Percentiles rank a stretch among this genome's conserved stretches.
Evolutionary conservation across 1,140 invertebrate genomes (phyloP).

Genomic region (Pristionchus pacificus): DNA sequence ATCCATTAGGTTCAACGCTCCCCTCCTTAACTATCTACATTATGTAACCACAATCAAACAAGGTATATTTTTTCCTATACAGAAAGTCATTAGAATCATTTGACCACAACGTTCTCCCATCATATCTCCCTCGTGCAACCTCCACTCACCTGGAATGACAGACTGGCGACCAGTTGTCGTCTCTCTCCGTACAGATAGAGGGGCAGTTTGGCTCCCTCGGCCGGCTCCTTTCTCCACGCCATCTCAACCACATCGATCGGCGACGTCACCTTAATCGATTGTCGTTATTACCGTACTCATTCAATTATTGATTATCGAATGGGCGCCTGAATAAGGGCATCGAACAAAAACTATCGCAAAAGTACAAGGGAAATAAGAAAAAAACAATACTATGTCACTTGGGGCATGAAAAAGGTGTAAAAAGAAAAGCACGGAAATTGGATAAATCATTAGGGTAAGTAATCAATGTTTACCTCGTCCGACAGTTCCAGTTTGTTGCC

Average conservation of each 20-base stretch:
- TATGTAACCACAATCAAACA: too few species aligned
- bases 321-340: too few species aligned
- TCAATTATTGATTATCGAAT: background rate
- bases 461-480: conserved; percentile 19
- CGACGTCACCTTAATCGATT: too few species aligned
- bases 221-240: conserved; percentile 25
- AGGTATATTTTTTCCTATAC: too few species aligned
- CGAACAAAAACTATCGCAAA: background rate
- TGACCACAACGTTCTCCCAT: too few species aligned
- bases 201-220: conserved; percentile 67
- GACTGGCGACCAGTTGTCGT: conserved; percentile 86
- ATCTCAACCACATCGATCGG: conserved; percentile 5
- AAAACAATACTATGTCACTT: conserved; percentile 37
- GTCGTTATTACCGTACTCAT: too few species aligned
- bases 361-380: conserved; percentile 14
- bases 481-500: conserved; percentile 24
- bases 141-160: conserved; percentile 75
- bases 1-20: too few species aligned
- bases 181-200: conserved; percentile 95
- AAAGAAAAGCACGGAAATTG: background rate
- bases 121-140: background rate
- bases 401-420: conserved; percentile 10
- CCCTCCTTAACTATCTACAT: too few species aligned
- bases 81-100: too few species aligned
- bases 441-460: conserved; percentile 7